Evolutionary conservation across 2,113 vertebrate genomes (phyloP).

Genomic region (Sitta europaea): DNA sequence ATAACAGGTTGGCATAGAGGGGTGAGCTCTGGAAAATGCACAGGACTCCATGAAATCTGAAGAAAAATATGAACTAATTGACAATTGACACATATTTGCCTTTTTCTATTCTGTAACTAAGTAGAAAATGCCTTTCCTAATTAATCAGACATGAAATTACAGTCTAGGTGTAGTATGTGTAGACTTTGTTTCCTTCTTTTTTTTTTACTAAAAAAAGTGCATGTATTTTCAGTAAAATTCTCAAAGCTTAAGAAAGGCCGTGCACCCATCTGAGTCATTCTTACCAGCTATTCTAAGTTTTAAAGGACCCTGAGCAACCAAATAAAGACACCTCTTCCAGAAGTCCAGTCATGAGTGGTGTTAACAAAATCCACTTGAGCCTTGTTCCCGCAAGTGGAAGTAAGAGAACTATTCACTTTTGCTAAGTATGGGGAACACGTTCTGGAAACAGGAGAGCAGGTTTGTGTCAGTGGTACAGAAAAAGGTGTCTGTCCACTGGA

Average conservation of each 20-base stretch:
- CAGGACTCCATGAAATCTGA: not conserved
- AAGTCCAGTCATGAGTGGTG: not conserved
- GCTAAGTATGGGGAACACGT: not conserved
- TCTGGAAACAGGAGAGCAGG: not conserved
- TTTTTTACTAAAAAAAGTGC: not conserved
- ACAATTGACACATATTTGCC: not conserved
- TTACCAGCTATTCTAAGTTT: not conserved
- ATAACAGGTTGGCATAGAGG: not conserved
- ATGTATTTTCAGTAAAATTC: not conserved
- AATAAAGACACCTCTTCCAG: not conserved
- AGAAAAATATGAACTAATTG: not conserved
- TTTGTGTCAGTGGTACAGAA: not conserved
- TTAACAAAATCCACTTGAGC: accelerated
- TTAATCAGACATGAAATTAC: not conserved
- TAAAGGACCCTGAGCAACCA: not conserved
- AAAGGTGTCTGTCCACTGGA: not conserved
- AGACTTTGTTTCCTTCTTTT: not conserved
- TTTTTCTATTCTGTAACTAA: not conserved
- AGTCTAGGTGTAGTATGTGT: not conserved
- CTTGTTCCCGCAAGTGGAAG: not conserved
- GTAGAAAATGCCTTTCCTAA: not conserved
- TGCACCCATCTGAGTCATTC: not conserved
- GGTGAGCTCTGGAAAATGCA: not conserved
- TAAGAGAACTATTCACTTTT: not conserved
- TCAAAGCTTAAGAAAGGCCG: not conserved